Evolutionary conservation across 2,888 invertebrate genomes (phyloP).

Genomic region (Prosapia bicincta): DNA sequence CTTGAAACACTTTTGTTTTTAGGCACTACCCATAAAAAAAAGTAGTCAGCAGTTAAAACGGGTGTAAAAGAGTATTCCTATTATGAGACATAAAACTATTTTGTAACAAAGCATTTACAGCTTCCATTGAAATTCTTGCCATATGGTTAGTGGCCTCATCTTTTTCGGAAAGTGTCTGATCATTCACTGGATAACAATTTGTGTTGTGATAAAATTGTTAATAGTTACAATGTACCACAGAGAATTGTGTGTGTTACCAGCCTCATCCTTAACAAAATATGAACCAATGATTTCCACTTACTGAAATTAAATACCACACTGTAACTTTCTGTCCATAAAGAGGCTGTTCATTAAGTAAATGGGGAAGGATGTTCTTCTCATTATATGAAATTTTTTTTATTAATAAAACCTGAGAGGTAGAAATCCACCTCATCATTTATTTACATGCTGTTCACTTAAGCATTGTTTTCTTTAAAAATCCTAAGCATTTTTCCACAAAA

Average conservation of each 20-base stretch:
- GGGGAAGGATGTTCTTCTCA: background rate
- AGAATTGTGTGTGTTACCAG: background rate
- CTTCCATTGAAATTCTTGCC: conserved; percentile 28
- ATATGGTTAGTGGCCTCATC: conserved; percentile 32
- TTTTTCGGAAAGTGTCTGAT: conserved; percentile 29
- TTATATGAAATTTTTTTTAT: conserved; percentile 8
- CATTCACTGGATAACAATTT: background rate
- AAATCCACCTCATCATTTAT: background rate
- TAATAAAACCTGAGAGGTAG: conserved; percentile 8
- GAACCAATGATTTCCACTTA: conserved; percentile 4
- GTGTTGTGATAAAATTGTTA: background rate
- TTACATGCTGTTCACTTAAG: background rate
- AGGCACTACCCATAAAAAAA: conserved; percentile 36
- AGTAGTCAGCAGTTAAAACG: conserved; percentile 32
- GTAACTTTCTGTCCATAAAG: conserved; percentile 9
- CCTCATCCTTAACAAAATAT: background rate
- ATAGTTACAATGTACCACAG: background rate
- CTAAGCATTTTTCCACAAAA: background rate
- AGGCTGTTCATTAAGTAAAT: conserved; percentile 3
- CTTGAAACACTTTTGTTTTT: conserved; percentile 16
- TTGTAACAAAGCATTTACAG: conserved; percentile 32
- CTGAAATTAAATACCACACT: background rate
- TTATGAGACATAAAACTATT: conserved; percentile 31
- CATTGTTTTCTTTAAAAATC: conserved; percentile 3
- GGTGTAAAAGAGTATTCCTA: conserved; percentile 33